Evolutionary conservation across 2,797 vertebrate genomes (phyloP).

Genomic region (Pangasius macronema): DNA sequence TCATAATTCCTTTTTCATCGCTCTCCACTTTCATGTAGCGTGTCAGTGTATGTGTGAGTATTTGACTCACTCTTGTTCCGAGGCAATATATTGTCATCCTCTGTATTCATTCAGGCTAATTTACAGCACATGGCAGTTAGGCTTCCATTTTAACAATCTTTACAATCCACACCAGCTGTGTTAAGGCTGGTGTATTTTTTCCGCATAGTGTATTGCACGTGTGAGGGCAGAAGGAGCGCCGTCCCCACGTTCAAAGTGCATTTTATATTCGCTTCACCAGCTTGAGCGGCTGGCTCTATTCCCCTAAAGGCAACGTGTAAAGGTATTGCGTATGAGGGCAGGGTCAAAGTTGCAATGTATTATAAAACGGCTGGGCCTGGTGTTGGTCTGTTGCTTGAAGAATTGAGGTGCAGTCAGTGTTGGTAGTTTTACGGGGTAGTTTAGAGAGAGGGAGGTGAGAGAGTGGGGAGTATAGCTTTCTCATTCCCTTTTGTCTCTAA

Average conservation of each 20-base stretch:
- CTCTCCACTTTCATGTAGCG: background rate
- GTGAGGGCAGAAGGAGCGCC: background rate
- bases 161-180: background rate
- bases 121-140: background rate
- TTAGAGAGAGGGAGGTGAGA: background rate
- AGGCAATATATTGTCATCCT: background rate
- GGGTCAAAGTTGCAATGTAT: background rate
- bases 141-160: background rate
- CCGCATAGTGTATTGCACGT: background rate
- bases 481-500: background rate
- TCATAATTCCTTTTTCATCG: background rate
- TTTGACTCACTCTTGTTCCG: slow-evolving; percentile 8
- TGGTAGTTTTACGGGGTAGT: background rate
- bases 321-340: background rate
- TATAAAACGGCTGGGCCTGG: background rate
- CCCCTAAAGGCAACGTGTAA: background rate
- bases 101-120: background rate
- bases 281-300: background rate
- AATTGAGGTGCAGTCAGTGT: background rate
- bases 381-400: background rate
- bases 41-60: background rate
- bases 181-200: background rate
- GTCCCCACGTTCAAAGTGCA: background rate
- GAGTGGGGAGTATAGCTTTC: background rate
- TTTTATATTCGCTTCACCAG: background rate